Percentiles rank a stretch among this genome's conserved stretches.
Conservation (phyloP, 2,113 vertebrate species). For the Halcyon malimbica region DNA sequence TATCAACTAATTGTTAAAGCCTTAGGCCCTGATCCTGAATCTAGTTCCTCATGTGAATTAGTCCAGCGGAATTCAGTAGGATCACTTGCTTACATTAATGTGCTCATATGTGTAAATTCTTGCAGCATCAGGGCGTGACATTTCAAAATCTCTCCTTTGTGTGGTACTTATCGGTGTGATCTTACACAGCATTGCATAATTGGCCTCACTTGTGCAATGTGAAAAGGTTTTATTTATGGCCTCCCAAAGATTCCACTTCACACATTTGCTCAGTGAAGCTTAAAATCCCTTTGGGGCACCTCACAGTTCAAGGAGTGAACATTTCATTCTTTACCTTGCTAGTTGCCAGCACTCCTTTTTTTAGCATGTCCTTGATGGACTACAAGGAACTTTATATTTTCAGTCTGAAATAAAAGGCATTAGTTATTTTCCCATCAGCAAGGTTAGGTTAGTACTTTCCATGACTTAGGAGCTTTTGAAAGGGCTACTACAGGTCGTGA, state of each 20-base stretch:
- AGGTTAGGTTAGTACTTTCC: slow-evolving; percentile 24
- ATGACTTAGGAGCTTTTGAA: slow-evolving; percentile 3
- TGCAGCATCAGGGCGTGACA: neutral
- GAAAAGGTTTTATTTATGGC: slow-evolving; percentile 10
- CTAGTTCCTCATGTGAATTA: neutral
- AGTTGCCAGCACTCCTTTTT: neutral
- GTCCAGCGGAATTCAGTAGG: neutral
- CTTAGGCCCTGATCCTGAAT: neutral
- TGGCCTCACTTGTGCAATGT: neutral
- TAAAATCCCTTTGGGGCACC: slow-evolving; percentile 54
- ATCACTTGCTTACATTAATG: neutral
- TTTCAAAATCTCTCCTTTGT: neutral
- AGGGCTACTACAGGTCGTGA: neutral
- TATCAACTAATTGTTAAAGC: slow-evolving; percentile 58
- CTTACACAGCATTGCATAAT: neutral
- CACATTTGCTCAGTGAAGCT: slow-evolving; percentile 52
- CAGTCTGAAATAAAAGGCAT: neutral
- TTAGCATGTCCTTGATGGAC: neutral
- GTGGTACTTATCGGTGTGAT: slow-evolving; percentile 45
- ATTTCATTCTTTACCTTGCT: slow-evolving; percentile 27
- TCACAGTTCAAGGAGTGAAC: slow-evolving; percentile 42
- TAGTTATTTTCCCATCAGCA: slow-evolving; percentile 14
- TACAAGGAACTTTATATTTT: slow-evolving; percentile 20
- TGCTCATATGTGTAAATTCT: neutral
- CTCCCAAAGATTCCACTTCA: slow-evolving; percentile 50